Percentiles rank a stretch among this genome's conserved stretches.
Evolutionary conservation across 2,113 vertebrate genomes (phyloP).

Genomic region (Bombycilla garrulus): DNA sequence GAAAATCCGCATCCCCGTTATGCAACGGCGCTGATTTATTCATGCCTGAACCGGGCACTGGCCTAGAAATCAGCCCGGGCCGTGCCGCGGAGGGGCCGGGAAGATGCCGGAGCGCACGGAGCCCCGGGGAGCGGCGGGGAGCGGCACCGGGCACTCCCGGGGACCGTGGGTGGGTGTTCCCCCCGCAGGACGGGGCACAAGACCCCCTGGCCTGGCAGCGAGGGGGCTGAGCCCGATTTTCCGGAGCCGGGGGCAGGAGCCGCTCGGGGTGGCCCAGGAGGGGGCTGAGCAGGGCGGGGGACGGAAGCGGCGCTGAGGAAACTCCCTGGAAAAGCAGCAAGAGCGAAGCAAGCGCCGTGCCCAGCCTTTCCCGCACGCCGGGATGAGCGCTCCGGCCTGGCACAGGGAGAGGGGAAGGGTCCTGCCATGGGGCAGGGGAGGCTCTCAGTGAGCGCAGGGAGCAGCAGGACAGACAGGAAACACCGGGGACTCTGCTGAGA

Average conservation of each 20-base stretch:
- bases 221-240: not conserved
- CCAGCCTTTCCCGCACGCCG: rapidly evolving
- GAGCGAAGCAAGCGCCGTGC: rapidly evolving
- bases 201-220: rapidly evolving
- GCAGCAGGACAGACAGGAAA: not conserved
- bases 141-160: not conserved
- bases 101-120: not conserved
- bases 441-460: not conserved
- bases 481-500: rapidly evolving
- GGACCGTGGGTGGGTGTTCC: rapidly evolving
- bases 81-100: not conserved
- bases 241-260: not conserved
- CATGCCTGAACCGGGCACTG: conserved; percentile 46
- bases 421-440: rapidly evolving
- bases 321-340: not conserved
- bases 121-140: not conserved
- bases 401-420: too few species aligned
- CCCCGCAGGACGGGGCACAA: rapidly evolving
- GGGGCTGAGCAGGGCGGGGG: not conserved
- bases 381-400: too few species aligned
- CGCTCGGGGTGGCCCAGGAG: rapidly evolving
- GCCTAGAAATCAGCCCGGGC: conserved; percentile 46
- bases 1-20: conserved; percentile 45
- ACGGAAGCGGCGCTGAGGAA: not conserved
- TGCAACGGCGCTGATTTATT: conserved; percentile 38